Conservation (phyloP, 2,113 vertebrate genomes). For the Macrotis lagotis region DNA sequence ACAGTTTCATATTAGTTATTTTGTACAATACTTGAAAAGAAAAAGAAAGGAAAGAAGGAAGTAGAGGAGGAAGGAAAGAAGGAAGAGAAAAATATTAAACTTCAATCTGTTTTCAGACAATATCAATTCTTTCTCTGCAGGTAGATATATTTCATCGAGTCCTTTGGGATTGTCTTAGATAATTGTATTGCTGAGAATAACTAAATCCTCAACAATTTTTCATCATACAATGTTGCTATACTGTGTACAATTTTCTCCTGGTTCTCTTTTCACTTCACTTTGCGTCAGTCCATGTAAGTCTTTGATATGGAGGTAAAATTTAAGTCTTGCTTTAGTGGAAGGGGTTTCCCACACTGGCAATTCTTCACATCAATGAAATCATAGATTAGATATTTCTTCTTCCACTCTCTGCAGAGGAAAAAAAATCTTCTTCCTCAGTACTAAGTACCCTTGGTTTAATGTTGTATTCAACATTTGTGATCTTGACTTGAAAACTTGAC, state of each 20-base stretch:
- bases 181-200: neutral
- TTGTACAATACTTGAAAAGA: no score
- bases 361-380: neutral
- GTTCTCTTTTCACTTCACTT: neutral
- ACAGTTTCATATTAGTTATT: no score
- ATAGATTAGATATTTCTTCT: neutral
- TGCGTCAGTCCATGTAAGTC: neutral
- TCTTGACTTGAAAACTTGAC: neutral
- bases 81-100: neutral
- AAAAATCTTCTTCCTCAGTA: neutral
- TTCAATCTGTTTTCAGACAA: neutral
- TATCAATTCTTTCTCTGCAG: neutral
- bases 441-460: neutral
- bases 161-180: neutral
- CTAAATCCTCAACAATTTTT: neutral
- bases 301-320: neutral
- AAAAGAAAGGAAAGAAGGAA: no score
- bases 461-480: neutral
- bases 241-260: neutral
- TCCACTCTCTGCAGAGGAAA: neutral
- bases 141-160: neutral
- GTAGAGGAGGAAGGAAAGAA: no score
- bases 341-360: neutral
- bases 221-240: neutral
- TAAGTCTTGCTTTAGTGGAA: neutral